Conservation (phyloP, 2,113 vertebrate species). For the Plecotus auritus region DNA sequence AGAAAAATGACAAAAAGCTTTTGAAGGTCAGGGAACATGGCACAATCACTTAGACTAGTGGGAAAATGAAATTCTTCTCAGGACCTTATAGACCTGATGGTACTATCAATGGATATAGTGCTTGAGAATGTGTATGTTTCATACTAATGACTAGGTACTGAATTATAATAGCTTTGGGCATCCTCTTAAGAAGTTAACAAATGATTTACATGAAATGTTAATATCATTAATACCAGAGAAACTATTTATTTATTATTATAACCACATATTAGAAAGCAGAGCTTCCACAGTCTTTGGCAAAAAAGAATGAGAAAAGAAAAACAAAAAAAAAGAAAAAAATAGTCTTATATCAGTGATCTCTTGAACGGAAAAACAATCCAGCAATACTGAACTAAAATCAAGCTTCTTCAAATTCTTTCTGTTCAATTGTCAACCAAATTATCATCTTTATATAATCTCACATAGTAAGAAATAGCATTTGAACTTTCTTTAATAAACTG, state of each 20-base stretch:
- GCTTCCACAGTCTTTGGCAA: not conserved
- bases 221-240: constrained; percentile 59
- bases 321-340: not conserved
- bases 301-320: not conserved
- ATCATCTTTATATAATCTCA: not conserved
- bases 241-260: constrained; percentile 60
- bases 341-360: not conserved
- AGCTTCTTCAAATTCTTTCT: not conserved
- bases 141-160: constrained; percentile 48
- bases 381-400: not conserved
- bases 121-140: not conserved
- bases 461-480: not conserved
- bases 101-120: constrained; percentile 46
- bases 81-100: constrained; percentile 63
- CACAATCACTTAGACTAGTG: constrained; percentile 56
- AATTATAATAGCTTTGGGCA: constrained; percentile 57
- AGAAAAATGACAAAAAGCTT: constrained; percentile 73
- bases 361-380: not conserved
- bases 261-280: constrained; percentile 22
- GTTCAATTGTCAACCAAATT: not conserved
- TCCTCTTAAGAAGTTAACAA: constrained; percentile 57
- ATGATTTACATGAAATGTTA: constrained; percentile 65
- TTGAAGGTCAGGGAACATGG: constrained; percentile 64
- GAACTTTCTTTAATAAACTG: not conserved
- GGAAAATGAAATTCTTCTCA: constrained; percentile 71